phyloP scores from a whole-genome alignment of 2,888 invertebrate species.

The Pachycephus smyrnensis region DNA sequence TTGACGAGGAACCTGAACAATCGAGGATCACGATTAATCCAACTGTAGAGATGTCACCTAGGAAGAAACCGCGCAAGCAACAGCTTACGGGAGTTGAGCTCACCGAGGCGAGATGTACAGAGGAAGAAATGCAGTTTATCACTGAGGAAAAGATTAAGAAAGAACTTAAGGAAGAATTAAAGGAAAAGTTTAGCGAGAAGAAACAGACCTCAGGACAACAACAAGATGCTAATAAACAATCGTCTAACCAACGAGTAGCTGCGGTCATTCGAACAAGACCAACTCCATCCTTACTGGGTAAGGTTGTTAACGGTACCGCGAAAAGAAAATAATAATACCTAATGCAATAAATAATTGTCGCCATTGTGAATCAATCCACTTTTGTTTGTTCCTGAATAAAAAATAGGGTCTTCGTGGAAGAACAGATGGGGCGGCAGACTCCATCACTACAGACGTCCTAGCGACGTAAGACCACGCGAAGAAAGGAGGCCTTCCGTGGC shows the following conservation, averaged over 20 bases:
- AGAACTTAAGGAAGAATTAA: conserved; percentile 64
- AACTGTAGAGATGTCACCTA: conserved; percentile 76
- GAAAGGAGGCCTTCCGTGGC: conserved; percentile 88
- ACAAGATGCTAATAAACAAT: conserved; percentile 42
- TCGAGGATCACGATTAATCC: conserved; percentile 65
- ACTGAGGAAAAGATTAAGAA: conserved; percentile 70
- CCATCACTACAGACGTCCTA: conserved; percentile 63
- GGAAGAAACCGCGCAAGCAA: conserved; percentile 93
- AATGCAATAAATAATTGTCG: not conserved
- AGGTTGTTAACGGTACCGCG: not conserved
- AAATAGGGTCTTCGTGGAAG: conserved; percentile 56
- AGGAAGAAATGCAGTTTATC: conserved; percentile 73
- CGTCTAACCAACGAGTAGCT: conserved; percentile 38
- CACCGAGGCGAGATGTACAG: conserved; percentile 58
- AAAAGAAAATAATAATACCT: not conserved
- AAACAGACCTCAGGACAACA: conserved; percentile 42
- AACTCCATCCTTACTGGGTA: conserved; percentile 58
- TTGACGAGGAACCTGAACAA: conserved; percentile 72
- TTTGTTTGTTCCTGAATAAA: conserved; percentile 16
- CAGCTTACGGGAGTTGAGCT: conserved; percentile 70
- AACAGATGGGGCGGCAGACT: conserved; percentile 54
- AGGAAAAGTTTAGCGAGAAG: conserved; percentile 61
- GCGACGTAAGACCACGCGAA: conserved; percentile 89
- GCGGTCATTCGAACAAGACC: conserved; percentile 52
- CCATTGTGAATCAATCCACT: not conserved